Evolutionary conservation across 1,140 invertebrate species (phyloP), one percentile per base, ranked within the genome.

Genomic region (Magallana gigas): DNA sequence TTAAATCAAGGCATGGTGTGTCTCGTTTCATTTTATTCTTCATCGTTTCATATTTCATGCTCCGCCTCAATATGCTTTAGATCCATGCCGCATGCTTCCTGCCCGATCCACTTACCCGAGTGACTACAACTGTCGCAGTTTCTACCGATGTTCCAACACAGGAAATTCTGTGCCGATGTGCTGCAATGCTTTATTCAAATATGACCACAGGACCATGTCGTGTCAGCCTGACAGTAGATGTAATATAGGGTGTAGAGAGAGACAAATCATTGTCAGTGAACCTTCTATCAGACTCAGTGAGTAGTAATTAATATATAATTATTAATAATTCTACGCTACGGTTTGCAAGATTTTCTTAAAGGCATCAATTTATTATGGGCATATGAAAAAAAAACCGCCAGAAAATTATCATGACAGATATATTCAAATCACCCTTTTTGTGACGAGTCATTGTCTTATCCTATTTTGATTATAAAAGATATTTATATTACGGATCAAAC

Each of bases 101-200:
- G 7, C 23, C 4, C 68, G 68, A 11, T 76, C 12, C 23, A 76
- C 68, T 23, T 76, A 76, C 8, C 68, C 68, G 3, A 76, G 68
- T 76, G 68, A 29, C 23, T 76, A 76, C 23, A 76, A 76, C 68
- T 76, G 68, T 76, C 23, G 68, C 4, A 76, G 68, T 29, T 76
- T 76, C 8, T 76, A 76, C 68, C 68, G 68, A 18, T 76, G 68
- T 11, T 76, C 68, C 8, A 76, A 76, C 68, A 29, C 18, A 12
- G 5, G 23, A 29, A 76, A 36, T 3, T 76, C 68, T 76, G 23
- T 76, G 4, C 68, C 68, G 8, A 76, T 76, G 68, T 76, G 68
- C 14, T 76, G 68, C 36, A 76, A 11, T 11, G 23, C 29, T 11
- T 76, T 76, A 5, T 76, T 29, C 23, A 76, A 9, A 29, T 76